A percentile compares a stretch with the other conserved stretches of the same genome.
phyloP scores from a whole-genome alignment of 1,140 invertebrate genomes.

The Camponotus vicinus region DNA sequence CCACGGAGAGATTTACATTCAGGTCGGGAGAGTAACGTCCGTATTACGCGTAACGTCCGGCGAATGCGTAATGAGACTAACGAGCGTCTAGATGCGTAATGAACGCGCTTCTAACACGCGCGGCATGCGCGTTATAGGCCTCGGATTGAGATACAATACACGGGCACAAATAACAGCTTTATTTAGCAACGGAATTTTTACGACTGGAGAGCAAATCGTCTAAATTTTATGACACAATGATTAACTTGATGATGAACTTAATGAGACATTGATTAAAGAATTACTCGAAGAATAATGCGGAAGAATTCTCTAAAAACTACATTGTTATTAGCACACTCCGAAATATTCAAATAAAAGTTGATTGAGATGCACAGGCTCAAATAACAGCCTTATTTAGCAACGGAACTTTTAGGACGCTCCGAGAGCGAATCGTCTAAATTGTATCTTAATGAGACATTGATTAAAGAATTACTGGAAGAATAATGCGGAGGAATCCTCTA shows the following conservation, averaged over 20 bases:
- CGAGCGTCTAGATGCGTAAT: constrained; percentile 57
- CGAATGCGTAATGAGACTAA: constrained; percentile 60
- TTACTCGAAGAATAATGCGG: not conserved
- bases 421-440: no score
- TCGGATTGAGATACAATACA: constrained; percentile 19
- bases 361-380: no score
- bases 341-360: not conserved
- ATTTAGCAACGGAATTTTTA: constrained; percentile 27
- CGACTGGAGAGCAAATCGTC: not conserved
- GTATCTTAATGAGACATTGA: no score
- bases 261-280: not conserved
- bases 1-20: constrained; percentile 34
- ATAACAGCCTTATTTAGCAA: no score
- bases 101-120: constrained; percentile 38
- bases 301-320: not conserved
- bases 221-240: not conserved
- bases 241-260: no score
- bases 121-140: constrained; percentile 37
- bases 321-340: not conserved
- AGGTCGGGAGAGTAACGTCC: constrained; percentile 42
- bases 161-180: not conserved
- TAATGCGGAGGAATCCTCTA: no score
- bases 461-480: no score
- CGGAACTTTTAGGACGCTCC: no score
- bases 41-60: constrained; percentile 52